These are phyloP conservation scores for Crocuta crocuta DNA, from an alignment of 2,113 vertebrate species.

Conservation along the genomic window DNA sequence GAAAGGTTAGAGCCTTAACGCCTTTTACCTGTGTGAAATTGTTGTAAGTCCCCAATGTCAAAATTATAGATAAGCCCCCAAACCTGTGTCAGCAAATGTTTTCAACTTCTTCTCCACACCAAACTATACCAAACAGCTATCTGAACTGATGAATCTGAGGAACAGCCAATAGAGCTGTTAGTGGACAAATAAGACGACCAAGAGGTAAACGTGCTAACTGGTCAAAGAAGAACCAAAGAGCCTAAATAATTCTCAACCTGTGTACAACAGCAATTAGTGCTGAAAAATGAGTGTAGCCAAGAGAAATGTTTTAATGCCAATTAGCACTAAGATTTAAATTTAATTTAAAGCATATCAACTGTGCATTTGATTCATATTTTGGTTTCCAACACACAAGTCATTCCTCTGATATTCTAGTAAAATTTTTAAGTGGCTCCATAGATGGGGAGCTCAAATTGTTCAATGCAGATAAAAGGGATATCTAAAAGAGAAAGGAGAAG, in stretches of 20 bases:
- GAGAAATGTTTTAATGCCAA: not conserved
- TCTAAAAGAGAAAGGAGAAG: not conserved
- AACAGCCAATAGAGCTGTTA: not conserved
- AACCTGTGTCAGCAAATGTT: slow-evolving; percentile 34
- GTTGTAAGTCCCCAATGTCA: slow-evolving; percentile 31
- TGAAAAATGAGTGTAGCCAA: not conserved
- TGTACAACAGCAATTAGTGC: not conserved
- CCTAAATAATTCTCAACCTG: not conserved
- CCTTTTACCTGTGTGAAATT: slow-evolving; percentile 56
- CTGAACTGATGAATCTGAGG: slow-evolving; percentile 22
- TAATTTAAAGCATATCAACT: not conserved
- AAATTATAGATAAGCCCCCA: not conserved
- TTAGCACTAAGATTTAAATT: not conserved
- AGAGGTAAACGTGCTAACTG: not conserved
- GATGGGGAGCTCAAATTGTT: not conserved
- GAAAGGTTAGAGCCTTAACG: slow-evolving; percentile 55
- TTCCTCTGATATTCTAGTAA: not conserved
- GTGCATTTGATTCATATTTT: not conserved
- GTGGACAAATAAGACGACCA: not conserved
- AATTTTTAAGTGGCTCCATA: not conserved
- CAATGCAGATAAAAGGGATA: not conserved
- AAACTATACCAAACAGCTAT: not conserved
- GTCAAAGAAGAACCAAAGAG: not conserved
- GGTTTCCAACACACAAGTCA: not conserved
- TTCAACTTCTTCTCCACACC: slow-evolving; percentile 3